Evolutionary conservation across 2,797 vertebrate species (phyloP), one percentile per base, ranked within the genome.

Genomic region (Kryptolebias ocellatus): DNA sequence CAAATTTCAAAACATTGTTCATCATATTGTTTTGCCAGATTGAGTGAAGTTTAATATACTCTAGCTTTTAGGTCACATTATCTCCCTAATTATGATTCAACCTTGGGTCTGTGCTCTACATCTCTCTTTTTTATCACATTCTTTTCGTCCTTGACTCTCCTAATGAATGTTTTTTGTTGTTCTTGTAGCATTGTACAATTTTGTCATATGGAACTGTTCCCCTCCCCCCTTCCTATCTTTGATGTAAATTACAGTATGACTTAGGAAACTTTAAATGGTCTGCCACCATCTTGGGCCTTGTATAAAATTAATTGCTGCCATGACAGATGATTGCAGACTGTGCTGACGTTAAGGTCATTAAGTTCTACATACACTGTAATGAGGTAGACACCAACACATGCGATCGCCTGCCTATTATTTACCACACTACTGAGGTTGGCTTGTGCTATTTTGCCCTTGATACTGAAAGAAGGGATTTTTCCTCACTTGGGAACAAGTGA

Each of bases 361-460:
- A 95, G 88, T 92, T 92, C 84, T 92, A 90, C 90, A 89, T 91
- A 78, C 75, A 84, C 88, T 84, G 90, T 93, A 94, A 94, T 91
- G 87, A 92, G 89, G 89, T 83, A 89, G 93, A 91, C 87, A 90
- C 76, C 85, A 82, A 72, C 83, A 86, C 87, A 85, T 72, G 83
- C 89, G 90, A 93, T 91, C 92, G 94, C 93, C 86, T 88, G 92
- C 89, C 88, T 92, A 90, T 95, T 96, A 89, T 93, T 95, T 96
- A 94, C 93, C 92, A 87, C 93, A 85, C 90, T 66, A 76, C 87
- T 68, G 83, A 83, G 88, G 90, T 89, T 77, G 87, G 84, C 59
- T 84, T 53, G 86, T 88, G 88, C 91, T 87, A 66, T 71, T 76
- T 82, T 82, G 76, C 80, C 80, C 85, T 91, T 86, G 85, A 88